Base-by-base conservation (phyloP, 2,888 invertebrate species). In the Corbicula japonica region DNA sequence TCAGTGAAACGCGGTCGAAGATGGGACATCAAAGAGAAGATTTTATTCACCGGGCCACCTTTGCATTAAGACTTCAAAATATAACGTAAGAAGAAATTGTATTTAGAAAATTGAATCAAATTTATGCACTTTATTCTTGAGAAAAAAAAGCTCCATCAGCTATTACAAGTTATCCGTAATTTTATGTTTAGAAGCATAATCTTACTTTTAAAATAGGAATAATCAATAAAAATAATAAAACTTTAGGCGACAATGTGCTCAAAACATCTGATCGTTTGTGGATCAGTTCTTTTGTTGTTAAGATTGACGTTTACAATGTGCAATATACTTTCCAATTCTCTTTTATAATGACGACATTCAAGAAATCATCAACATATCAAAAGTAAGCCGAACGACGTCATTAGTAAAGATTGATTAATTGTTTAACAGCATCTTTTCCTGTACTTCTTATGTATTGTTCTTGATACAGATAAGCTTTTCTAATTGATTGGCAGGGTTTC, bases 21-120 rank as follows among this genome's bases (percentile, higher is more conserved):
- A 72, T 83, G 56, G 83, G 80, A 1, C 83, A 83, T 32, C 35
- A 52, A 26, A 46, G 52, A 18, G 48, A 58, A 28, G 75, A 75
- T 48, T 72, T 83, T 44, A 54, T 80, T 15, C 46, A 73, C 2
- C 63, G 62, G 2, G 79, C 74, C 1, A 54, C 74, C 3, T 79
- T 79, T 44, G 65, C 54, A 2, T 50, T 60, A 32, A 58, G 65
- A 2, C 58, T 69, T 18, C 71, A 79, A 23, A 74, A 79, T 23
- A 35, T 74, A 1, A 38, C 77, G 77, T 77, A 56, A 69, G 77
- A 41, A 41, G 15, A 41, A 41, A 41, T 58, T 52, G 60, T 21
- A 60, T 60, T 8, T 41, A 41, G 21, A 46, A 46, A 18, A 21
- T 21, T 18, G 21, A 46, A 60, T 50, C 54, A 68, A 52, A 52